Conservation (phyloP, 2,888 invertebrate genomes). For the Leptogaster cylindrica region DNA sequence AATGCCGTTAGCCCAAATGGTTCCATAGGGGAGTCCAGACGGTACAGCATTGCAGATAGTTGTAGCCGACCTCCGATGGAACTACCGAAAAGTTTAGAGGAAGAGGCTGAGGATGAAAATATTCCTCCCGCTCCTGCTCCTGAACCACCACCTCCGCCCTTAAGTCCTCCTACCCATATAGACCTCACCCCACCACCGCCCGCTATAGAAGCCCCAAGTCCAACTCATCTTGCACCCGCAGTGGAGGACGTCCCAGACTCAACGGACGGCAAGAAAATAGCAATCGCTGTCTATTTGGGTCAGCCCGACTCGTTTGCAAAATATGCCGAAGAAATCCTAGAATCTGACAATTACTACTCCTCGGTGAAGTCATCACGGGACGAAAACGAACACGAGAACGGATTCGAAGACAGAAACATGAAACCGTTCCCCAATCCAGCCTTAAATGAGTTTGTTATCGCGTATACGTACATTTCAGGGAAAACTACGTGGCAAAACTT, state of each 20-base stretch:
- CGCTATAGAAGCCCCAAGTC: slow-evolving; percentile 57
- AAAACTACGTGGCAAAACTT: slow-evolving; percentile 95
- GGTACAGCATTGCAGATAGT: slow-evolving; percentile 68
- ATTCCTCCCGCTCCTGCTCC: slow-evolving; percentile 59
- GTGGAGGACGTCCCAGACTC: slow-evolving; percentile 71
- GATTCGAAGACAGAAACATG: slow-evolving; percentile 56
- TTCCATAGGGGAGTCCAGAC: slow-evolving; percentile 64
- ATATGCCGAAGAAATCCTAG: slow-evolving; percentile 72
- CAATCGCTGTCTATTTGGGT: slow-evolving; percentile 86
- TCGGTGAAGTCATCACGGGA: slow-evolving; percentile 56
- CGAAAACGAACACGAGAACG: slow-evolving; percentile 47
- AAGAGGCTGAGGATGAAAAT: slow-evolving; percentile 61
- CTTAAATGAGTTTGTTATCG: slow-evolving; percentile 80
- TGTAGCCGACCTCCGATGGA: slow-evolving; percentile 62
- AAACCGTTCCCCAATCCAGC: slow-evolving; percentile 68
- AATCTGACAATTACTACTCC: slow-evolving; percentile 70
- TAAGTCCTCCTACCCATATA: slow-evolving; percentile 60
- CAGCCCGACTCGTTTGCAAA: slow-evolving; percentile 78
- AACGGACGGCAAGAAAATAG: slow-evolving; percentile 85
- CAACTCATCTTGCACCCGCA: slow-evolving; percentile 58
- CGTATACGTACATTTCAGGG: slow-evolving; percentile 87
- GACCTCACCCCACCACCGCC: slow-evolving; percentile 62
- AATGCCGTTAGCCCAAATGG: slow-evolving; percentile 61
- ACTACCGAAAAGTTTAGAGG: slow-evolving; percentile 58
- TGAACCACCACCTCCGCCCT: slow-evolving; percentile 59